phyloP scores from a whole-genome alignment of 1,140 invertebrate species.

The Meloidogyne floridensis region DNA sequence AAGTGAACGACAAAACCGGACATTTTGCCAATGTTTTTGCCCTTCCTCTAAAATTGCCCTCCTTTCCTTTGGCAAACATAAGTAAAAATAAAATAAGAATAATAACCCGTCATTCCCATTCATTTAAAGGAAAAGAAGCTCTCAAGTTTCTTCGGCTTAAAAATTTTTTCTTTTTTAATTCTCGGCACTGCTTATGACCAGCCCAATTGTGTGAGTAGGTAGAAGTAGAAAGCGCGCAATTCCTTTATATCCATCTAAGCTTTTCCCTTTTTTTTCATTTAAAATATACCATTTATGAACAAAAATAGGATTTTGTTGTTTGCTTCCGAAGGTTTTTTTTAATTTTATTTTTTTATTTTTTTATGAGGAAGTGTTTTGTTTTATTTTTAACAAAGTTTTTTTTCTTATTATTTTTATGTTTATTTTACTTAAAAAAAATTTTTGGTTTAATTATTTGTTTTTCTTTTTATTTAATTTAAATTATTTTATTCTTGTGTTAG shows the following conservation, averaged over 20 bases:
- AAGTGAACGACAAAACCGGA: conserved; percentile 1
- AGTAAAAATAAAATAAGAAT: neutral
- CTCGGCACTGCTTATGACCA: neutral
- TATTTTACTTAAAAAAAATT: neutral
- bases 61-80: conserved; percentile 8
- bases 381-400: neutral
- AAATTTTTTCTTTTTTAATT: neutral
- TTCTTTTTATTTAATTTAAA: neutral
- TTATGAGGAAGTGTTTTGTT: neutral
- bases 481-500: too few relatives aligned
- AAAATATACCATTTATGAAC: neutral
- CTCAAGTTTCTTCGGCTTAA: conserved; percentile 5
- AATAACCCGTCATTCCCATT: neutral
- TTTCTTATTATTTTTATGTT: neutral
- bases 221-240: neutral
- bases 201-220: neutral
- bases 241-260: neutral
- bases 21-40: conserved; percentile 3
- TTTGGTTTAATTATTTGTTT: neutral
- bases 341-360: neutral
- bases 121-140: neutral
- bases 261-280: neutral
- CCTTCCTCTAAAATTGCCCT: neutral
- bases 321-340: neutral
- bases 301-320: neutral